These are phyloP conservation scores for Solen grandis DNA, from an alignment of 1,140 invertebrate species.

Conservation along the genomic window DNA sequence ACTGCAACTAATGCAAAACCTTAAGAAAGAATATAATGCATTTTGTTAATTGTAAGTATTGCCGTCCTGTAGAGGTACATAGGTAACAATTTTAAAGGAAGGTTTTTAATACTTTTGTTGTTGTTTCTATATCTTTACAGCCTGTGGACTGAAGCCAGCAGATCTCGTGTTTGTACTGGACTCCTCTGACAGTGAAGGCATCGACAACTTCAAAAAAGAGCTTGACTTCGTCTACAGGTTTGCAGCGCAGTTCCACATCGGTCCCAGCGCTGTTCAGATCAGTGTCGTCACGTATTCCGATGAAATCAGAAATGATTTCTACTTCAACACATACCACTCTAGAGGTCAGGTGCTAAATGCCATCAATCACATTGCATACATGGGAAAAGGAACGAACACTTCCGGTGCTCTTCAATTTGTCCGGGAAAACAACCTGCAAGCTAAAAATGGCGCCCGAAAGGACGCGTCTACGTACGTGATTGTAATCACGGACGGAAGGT, in stretches of 20 bases:
- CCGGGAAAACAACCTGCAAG: conserved; percentile 10
- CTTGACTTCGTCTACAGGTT: conserved; percentile 58
- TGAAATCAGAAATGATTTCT: conserved; percentile 33
- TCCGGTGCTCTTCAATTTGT: conserved; percentile 23
- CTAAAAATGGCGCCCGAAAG: conserved; percentile 28
- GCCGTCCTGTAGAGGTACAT: no score
- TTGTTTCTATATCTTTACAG: no score
- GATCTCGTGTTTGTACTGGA: conserved; percentile 70
- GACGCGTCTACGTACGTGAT: conserved; percentile 48
- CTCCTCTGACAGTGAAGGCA: conserved; percentile 58
- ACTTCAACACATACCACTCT: conserved; percentile 41
- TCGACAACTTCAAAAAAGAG: conserved; percentile 54
- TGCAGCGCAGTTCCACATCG: conserved; percentile 58
- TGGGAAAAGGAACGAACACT: conserved; percentile 43
- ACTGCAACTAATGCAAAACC: no score
- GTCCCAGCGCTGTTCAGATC: conserved; percentile 50
- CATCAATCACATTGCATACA: conserved; percentile 47
- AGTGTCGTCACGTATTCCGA: conserved; percentile 55
- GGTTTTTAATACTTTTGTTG: no score
- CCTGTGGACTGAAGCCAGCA: conserved; percentile 47
- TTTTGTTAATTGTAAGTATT: no score
- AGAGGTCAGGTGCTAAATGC: conserved; percentile 30
- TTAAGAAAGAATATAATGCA: no score
- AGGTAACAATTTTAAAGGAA: no score
- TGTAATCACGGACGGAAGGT: conserved; percentile 58